Conservation (phyloP, 2,888 invertebrate species). For the Melinaea menophilus region DNA sequence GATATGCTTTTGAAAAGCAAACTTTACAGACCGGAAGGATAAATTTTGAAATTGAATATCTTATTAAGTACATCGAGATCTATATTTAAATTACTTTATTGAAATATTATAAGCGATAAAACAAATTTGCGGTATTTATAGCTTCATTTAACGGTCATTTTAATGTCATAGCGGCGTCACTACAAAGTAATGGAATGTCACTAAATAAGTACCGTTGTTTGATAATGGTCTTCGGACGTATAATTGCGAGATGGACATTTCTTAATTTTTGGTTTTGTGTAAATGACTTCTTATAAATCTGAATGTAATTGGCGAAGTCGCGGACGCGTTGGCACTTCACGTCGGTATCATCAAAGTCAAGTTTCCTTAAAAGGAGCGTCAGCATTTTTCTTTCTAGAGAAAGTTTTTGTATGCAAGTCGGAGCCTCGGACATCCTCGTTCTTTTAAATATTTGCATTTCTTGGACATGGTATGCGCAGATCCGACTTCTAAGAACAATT, state of each 20-base stretch:
- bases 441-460: slow-evolving; percentile 71
- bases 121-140: too few relatives aligned
- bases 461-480: slow-evolving; percentile 50
- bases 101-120: too few relatives aligned
- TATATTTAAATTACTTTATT: too few relatives aligned
- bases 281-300: slow-evolving; percentile 9
- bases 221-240: background rate
- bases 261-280: background rate
- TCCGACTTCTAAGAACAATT: slow-evolving; percentile 45
- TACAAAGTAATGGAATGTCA: too few relatives aligned
- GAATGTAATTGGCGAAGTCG: slow-evolving; percentile 18
- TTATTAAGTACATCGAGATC: too few relatives aligned
- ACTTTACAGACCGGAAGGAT: slow-evolving; percentile 39
- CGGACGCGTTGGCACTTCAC: slow-evolving; percentile 28
- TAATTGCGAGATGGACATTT: background rate
- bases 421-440: slow-evolving; percentile 49
- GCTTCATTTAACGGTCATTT: too few relatives aligned
- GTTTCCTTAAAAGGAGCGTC: slow-evolving; percentile 63
- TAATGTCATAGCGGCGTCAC: too few relatives aligned
- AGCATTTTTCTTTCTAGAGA: slow-evolving; percentile 64
- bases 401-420: slow-evolving; percentile 63
- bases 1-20: slow-evolving; percentile 43
- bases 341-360: slow-evolving; percentile 47
- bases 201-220: background rate
- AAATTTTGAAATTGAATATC: background rate